Evolutionary conservation across 2,113 vertebrate species (phyloP).

Genomic region (Ceyx margarethae): DNA sequence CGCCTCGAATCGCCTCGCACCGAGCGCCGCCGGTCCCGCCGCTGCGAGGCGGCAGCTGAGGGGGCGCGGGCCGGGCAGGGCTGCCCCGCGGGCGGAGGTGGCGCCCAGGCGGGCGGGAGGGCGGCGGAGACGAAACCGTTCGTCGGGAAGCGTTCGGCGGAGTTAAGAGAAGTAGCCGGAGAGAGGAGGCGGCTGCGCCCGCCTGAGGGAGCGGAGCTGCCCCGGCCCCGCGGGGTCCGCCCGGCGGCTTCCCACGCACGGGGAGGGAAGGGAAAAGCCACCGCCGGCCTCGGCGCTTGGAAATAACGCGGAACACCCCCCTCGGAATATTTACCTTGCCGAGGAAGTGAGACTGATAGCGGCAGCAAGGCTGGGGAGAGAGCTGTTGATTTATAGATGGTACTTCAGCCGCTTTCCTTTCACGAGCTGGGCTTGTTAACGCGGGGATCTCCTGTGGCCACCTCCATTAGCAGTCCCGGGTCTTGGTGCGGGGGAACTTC

Average conservation of each 20-base stretch:
- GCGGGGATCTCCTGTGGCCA: neutral
- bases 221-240: neutral
- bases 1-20: neutral
- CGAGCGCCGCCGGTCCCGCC: neutral
- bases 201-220: neutral
- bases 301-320: neutral
- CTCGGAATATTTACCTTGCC: neutral
- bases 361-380: neutral
- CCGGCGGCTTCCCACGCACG: neutral
- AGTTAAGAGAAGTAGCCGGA: neutral
- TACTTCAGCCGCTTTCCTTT: neutral
- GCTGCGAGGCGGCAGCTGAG: neutral
- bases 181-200: neutral
- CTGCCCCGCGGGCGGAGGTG: neutral
- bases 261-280: neutral
- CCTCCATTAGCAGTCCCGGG: neutral
- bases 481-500: neutral
- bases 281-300: neutral
- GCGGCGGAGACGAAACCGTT: fast-evolving
- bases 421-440: neutral
- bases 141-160: fast-evolving
- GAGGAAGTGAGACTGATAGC: neutral
- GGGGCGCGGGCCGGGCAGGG: neutral
- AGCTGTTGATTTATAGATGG: neutral
- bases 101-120: neutral